Evolutionary conservation across 1,140 invertebrate genomes (phyloP), one percentile per base, ranked within the genome.

Genomic region (Ostrea edulis): DNA sequence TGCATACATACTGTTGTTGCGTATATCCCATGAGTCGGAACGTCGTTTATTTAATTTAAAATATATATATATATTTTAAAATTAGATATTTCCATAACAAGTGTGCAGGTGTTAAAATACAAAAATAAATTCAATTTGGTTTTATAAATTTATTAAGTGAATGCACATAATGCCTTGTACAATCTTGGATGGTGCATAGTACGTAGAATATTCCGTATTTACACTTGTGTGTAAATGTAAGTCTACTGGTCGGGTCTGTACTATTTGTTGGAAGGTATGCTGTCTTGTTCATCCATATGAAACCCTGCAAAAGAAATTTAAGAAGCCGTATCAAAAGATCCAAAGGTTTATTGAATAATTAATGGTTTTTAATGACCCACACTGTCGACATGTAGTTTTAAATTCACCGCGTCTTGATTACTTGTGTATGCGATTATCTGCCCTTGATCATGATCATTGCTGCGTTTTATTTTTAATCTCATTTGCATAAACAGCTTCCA

Each of bases 371-470:
- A 58, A 58, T 1, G 55, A 58, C 4, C 3, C 20, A 58, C 55
- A 20, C 55, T 12, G 20, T 58, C 7, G 29, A 71, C 2, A 22
- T 25, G 9, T 25, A 25, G n/a, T n/a, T n/a, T 71, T 25, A 71
- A 71, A 71, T 71, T 71, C 29, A 25, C 65, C 65, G 65, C 25
- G 65, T 22, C 25, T 71, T 12, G 4, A n/a, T 25, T 25, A 0
- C 14, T 58, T 58, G 8, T 0, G 8, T 12, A 4, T 12, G 8
- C 11, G 22, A 71, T 71, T 71, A 71, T 71, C 65, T 71, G 65
- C 65, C 65, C 65, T 71, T 71, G 65, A 71, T 71, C 65, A n/a
- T 71, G 65, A 35, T 71, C 65, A 8, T 25, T 22, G 29, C n/a
- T 71, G 65, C 65, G 65, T 71, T 71, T 71, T 22, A 71, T 25